phyloP scores from a whole-genome alignment of 2,888 invertebrate species.

The Acheta domesticus region DNA sequence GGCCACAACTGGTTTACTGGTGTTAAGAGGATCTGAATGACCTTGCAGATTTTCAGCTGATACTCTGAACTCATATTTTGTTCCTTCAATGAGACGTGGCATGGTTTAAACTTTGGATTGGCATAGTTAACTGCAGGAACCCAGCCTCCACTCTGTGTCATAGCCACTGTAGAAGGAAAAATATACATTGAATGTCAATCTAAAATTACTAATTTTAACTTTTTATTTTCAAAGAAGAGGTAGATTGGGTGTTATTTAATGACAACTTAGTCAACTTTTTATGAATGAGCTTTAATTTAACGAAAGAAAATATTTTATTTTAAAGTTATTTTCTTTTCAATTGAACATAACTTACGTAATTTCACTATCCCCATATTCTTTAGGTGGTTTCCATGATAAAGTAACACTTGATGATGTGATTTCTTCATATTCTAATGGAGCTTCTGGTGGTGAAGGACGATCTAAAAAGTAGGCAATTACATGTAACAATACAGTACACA shows the following conservation, averaged over 20 bases:
- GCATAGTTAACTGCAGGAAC: constrained; percentile 92
- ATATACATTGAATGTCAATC: neutral
- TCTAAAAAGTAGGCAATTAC: constrained; percentile 49
- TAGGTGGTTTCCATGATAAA: constrained; percentile 91
- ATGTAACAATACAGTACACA: neutral
- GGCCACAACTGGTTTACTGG: constrained; percentile 78
- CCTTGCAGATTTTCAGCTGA: constrained; percentile 94
- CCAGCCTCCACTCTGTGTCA: constrained; percentile 94
- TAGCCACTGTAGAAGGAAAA: constrained; percentile 61
- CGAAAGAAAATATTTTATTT: too few relatives aligned
- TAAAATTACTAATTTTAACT: too few relatives aligned
- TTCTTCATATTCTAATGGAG: constrained; percentile 90
- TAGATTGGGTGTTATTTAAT: too few relatives aligned
- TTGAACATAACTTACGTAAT: constrained; percentile 59
- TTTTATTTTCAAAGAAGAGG: too few relatives aligned
- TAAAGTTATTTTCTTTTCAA: too few relatives aligned
- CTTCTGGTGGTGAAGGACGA: constrained; percentile 83
- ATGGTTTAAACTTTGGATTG: constrained; percentile 81
- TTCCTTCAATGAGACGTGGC: constrained; percentile 88
- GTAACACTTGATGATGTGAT: constrained; percentile 93
- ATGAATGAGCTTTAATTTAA: too few relatives aligned
- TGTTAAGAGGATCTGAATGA: constrained; percentile 83
- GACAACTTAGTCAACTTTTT: too few relatives aligned
- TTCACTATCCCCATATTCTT: constrained; percentile 92
- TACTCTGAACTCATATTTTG: constrained; percentile 94